Evolutionary conservation across 2,113 vertebrate genomes (phyloP).

Genomic region (Chiloscyllium plagiosum): DNA sequence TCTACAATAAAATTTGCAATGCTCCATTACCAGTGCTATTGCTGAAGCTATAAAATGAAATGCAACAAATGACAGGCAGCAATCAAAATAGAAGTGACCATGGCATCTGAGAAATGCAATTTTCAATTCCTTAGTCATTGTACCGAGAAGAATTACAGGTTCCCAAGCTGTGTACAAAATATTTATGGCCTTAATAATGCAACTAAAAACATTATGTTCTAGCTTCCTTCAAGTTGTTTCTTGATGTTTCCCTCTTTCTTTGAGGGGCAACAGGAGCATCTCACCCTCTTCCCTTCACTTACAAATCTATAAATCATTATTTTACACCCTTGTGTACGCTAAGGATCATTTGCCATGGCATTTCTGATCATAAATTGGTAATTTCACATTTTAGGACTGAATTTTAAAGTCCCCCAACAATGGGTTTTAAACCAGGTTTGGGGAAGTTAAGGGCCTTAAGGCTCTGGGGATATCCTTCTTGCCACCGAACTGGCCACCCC

Average conservation of each 20-base stretch:
- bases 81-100: neutral
- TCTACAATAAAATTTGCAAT: neutral
- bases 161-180: neutral
- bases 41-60: neutral
- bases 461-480: neutral
- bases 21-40: neutral
- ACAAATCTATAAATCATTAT: neutral
- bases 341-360: neutral
- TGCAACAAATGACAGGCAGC: neutral
- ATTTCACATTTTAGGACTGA: neutral
- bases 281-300: neutral
- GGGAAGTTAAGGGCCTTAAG: no score
- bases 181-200: neutral
- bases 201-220: neutral
- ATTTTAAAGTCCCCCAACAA: neutral
- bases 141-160: neutral
- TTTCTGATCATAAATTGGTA: neutral
- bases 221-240: neutral
- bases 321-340: neutral
- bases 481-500: neutral
- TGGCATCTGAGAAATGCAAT: neutral
- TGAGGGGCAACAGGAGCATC: neutral
- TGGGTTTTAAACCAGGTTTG: neutral
- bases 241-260: neutral
- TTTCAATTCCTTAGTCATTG: neutral